Conservation (phyloP, 2,113 vertebrate genomes). For the Rhineura floridana region DNA sequence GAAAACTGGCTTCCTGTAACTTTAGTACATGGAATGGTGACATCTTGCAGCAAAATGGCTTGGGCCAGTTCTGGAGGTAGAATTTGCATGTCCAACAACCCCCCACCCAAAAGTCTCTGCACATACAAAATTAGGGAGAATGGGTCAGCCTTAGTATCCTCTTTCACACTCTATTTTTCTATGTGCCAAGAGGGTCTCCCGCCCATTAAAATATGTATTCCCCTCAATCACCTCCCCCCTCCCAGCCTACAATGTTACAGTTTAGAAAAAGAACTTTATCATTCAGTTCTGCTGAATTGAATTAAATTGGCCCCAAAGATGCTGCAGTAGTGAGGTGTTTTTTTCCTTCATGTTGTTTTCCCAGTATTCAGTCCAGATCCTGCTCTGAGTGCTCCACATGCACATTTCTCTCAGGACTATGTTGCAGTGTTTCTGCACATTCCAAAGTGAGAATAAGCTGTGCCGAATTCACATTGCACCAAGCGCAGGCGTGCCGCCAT, state of each 20-base stretch:
- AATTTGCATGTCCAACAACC: background rate
- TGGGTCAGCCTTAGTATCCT: background rate
- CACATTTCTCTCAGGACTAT: background rate
- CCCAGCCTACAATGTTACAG: background rate
- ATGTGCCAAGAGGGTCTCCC: background rate
- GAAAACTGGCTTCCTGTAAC: too few relatives aligned
- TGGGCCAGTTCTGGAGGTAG: background rate
- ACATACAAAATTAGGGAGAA: background rate
- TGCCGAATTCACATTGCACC: background rate
- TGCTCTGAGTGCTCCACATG: background rate
- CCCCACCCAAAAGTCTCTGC: too few relatives aligned
- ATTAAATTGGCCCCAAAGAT: background rate
- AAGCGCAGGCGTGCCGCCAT: background rate
- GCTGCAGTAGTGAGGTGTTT: background rate
- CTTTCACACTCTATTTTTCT: background rate
- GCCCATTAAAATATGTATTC: background rate
- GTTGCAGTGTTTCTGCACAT: too few relatives aligned
- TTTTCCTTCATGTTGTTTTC: background rate
- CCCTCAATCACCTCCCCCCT: background rate
- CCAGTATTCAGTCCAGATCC: background rate
- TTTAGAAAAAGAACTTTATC: background rate
- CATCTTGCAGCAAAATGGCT: too few relatives aligned
- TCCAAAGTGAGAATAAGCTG: background rate
- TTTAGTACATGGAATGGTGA: too few relatives aligned
- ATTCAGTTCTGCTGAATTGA: background rate